phyloP scores from a whole-genome alignment of 2,113 vertebrate species.

The Chunga burmeisteri region DNA sequence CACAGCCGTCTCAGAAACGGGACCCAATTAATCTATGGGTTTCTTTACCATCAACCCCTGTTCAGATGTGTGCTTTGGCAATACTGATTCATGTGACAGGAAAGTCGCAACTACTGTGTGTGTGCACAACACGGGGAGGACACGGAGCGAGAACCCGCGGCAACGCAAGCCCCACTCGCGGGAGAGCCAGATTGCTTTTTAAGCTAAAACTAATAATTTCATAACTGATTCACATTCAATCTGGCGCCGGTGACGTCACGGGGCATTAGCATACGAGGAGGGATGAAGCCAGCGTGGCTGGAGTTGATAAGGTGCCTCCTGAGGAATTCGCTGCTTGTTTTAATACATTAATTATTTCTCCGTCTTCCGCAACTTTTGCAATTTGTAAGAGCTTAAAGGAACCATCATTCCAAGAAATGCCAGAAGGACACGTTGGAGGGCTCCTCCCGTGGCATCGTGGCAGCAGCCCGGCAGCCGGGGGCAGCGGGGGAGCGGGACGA shows the following conservation, averaged over 20 bases:
- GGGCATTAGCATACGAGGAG: slow-evolving; percentile 74
- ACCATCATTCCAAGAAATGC: slow-evolving; percentile 3
- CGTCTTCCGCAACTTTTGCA: slow-evolving; percentile 58
- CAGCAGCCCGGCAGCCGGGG: neutral
- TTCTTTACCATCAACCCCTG: neutral
- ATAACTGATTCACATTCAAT: slow-evolving; percentile 65
- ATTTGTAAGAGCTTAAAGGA: slow-evolving; percentile 67
- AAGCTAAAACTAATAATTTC: slow-evolving; percentile 68
- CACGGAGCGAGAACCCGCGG: neutral
- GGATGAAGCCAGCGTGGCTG: slow-evolving; percentile 73
- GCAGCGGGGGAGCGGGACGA: neutral
- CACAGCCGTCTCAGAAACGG: neutral
- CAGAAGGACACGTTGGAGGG: neutral
- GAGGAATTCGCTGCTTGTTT: slow-evolving; percentile 77
- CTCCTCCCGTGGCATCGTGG: neutral
- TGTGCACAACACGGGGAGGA: neutral
- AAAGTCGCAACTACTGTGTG: neutral
- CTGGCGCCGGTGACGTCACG: slow-evolving; percentile 75
- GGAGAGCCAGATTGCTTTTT: slow-evolving; percentile 45
- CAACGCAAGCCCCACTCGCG: neutral
- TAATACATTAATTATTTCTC: slow-evolving; percentile 82
- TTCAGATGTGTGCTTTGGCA: slow-evolving; percentile 1
- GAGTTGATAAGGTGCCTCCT: slow-evolving; percentile 77
- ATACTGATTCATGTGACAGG: neutral
- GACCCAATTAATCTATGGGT: neutral